Evolutionary conservation across 30 jellyfish, hydroid and myxozoan species (phyloP).

Genomic region (Cassiopea xamachana): DNA sequence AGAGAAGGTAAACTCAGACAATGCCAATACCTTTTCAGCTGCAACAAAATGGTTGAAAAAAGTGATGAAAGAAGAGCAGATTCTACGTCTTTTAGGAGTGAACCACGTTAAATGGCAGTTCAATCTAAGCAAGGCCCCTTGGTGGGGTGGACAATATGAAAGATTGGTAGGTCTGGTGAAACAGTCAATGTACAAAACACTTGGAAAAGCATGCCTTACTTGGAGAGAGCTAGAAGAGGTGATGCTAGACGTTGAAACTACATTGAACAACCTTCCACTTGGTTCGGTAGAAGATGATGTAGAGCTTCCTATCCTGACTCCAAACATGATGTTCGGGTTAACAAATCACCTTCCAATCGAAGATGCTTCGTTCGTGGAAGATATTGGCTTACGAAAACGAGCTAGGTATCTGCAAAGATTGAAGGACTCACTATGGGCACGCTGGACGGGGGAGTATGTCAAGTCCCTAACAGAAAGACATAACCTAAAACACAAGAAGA

Average conservation of each 20-base stretch:
- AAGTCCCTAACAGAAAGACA: conserved; percentile 24
- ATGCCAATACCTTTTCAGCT: conserved; percentile 56
- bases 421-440: conserved; percentile 2
- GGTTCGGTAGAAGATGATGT: conserved; percentile 81
- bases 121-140: conserved; percentile 77
- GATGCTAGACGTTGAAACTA: conserved; percentile 54
- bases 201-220: conserved; percentile 54
- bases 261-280: conserved; percentile 67
- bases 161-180: conserved; percentile 67
- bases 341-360: conserved; percentile 30
- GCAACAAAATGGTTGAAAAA: conserved; percentile 54
- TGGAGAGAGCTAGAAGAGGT: conserved; percentile 65
- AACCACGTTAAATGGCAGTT: conserved; percentile 68
- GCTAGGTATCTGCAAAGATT: conserved; percentile 29
- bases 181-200: conserved; percentile 59
- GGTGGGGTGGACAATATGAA: conserved; percentile 87
- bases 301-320: conserved; percentile 64
- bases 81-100: conserved; percentile 37
- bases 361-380: conserved; percentile 39
- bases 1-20: conserved; percentile 59
- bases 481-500: conserved; percentile 9
- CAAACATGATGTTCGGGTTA: conserved; percentile 59
- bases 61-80: conserved; percentile 23
- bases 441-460: conserved; percentile 45
- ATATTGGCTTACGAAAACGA: conserved; percentile 48